Base-by-base conservation (phyloP, 2,797 vertebrate genomes). In the Benthosema pterotum region DNA sequence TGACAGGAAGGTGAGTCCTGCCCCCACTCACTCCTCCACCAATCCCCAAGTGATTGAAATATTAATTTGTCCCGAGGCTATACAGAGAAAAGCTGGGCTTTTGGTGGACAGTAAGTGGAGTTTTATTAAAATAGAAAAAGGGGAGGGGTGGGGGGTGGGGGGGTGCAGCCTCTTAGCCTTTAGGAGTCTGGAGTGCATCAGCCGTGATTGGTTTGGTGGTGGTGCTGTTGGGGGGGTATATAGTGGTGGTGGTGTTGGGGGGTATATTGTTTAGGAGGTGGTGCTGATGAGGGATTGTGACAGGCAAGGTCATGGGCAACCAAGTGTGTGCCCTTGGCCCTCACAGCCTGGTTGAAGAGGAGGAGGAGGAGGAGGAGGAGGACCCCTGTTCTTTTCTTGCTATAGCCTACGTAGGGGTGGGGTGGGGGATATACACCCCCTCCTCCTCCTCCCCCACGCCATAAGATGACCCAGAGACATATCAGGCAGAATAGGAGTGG, bases 11-110 rank as follows among this genome's bases (percentile, higher is more conserved):
- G 74, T 83, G 92, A 88, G 87, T 87, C 42, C 77, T 87, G 89
- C 76, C 78, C 91, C 87, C 74, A 85, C 90, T 32, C 57, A 11
- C 15, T n/a, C 19, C 55, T 50, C 55, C 69, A 87, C 70, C 77
- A 79, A 92, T 91, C 91, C 95, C 90, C 93, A 84, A 91, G 94
- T 94, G 95, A 94, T 86, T 96, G 87, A 97, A 97, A 97, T 97
- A 96, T 97, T 95, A 96, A 97, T 96, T 93, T 95, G 89, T 92
- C 96, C 95, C 86, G 87, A 65, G 93, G 96, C 95, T 75, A 91
- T 87, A 88, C 82, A 88, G 91, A 89, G 91, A 93, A n/a, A 92
- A 78, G 87, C 90, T 60, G 58, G 85, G 90, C 91, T 85, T 92
- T 92, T 78, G 88, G 85, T 88, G 87, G 92, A 91, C 89, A 91